These are phyloP conservation scores for Andrena flavipes DNA, from an alignment of 2,888 invertebrate species.

Conservation along the genomic window DNA sequence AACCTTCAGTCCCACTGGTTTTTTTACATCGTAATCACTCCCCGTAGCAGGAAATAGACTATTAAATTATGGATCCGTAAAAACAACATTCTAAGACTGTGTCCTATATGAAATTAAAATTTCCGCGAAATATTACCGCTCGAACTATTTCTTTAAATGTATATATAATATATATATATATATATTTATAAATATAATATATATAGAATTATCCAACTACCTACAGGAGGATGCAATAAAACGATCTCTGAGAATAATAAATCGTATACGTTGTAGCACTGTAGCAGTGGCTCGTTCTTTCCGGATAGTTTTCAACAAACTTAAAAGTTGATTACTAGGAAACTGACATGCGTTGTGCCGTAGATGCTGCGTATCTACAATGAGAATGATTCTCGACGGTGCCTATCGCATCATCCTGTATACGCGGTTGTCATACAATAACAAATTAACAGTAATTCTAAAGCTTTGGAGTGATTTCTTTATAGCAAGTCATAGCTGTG, in stretches of 20 bases:
- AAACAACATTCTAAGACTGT: constrained; percentile 60
- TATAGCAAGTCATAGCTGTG: constrained; percentile 63
- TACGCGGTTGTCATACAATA: constrained; percentile 65
- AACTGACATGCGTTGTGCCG: not conserved
- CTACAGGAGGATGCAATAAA: constrained; percentile 73
- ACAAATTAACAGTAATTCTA: constrained; percentile 82
- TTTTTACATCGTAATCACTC: constrained; percentile 73
- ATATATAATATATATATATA: constrained; percentile 36
- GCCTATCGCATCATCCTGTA: constrained; percentile 70
- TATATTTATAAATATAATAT: constrained; percentile 71
- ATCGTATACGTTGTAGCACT: constrained; percentile 15
- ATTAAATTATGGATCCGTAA: constrained; percentile 73
- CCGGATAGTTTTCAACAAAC: constrained; percentile 7
- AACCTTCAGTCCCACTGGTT: constrained; percentile 74
- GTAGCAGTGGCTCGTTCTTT: not conserved
- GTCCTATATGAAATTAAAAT: constrained; percentile 66
- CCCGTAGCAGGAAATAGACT: constrained; percentile 72
- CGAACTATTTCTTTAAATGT: constrained; percentile 60
- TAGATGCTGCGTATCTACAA: not conserved
- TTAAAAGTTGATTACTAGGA: not conserved
- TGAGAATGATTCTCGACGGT: constrained; percentile 38
- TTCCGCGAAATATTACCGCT: constrained; percentile 51
- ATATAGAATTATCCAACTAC: constrained; percentile 72
- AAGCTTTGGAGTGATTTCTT: constrained; percentile 83
- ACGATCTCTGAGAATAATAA: constrained; percentile 24